A percentile compares a stretch with the other conserved stretches of the same genome.
phyloP scores from a whole-genome alignment of 2,113 vertebrate species.

The Mesembrinibis cayennensis region DNA sequence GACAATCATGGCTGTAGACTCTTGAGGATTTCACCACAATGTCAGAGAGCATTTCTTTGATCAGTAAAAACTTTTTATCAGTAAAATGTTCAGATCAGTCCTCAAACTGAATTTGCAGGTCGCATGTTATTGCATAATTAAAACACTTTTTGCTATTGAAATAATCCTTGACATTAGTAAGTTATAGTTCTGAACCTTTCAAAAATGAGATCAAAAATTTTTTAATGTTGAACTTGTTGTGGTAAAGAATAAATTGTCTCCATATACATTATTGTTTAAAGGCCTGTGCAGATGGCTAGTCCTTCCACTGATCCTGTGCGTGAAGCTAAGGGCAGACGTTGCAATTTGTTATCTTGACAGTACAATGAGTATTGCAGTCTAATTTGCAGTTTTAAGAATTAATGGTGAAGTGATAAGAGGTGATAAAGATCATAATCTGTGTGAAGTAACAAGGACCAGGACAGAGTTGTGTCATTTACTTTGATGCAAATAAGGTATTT shows the following conservation, averaged over 20 bases:
- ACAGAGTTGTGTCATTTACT: not conserved
- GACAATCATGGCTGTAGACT: accelerated
- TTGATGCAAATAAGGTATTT: not conserved
- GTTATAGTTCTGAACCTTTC: not conserved
- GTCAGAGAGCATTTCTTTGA: not conserved
- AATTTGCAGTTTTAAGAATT: not conserved
- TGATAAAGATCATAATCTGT: not conserved
- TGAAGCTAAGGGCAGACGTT: not conserved
- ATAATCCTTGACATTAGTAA: not conserved
- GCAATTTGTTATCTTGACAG: not conserved
- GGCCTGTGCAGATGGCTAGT: not conserved
- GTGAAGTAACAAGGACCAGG: not conserved
- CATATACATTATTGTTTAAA: not conserved
- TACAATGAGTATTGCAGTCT: not conserved
- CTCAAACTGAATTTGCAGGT: not conserved
- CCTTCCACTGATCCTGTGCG: not conserved
- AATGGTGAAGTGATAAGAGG: not conserved
- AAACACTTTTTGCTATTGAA: not conserved
- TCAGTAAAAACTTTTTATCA: not conserved
- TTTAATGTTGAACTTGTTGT: not conserved
- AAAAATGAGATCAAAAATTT: not conserved
- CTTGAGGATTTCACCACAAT: not conserved
- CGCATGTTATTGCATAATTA: not conserved
- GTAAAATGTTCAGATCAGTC: not conserved
- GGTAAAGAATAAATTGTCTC: not conserved